These are phyloP conservation scores for Pygathrix nemaeus DNA, from an alignment of 2,113 vertebrate genomes.

Conservation along the genomic window DNA sequence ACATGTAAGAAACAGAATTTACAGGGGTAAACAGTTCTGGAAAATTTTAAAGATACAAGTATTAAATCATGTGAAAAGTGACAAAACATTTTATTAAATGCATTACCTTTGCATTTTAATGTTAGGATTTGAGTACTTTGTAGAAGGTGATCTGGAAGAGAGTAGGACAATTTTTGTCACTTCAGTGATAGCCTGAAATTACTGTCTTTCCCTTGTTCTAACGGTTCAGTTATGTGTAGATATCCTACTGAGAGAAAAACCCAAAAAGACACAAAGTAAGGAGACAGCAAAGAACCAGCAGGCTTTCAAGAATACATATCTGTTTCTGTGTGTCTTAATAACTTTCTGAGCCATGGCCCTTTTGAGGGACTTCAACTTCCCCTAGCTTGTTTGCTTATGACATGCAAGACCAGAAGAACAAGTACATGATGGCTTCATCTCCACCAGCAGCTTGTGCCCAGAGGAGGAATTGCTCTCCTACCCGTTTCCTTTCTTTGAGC, in stretches of 20 bases:
- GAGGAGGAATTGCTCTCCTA: not conserved
- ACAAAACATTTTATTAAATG: no score
- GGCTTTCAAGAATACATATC: not conserved
- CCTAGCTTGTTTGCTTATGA: not conserved
- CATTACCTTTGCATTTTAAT: slow-evolving; percentile 5
- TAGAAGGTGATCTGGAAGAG: not conserved
- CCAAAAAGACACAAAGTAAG: not conserved
- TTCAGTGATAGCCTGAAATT: not conserved
- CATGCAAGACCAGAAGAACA: not conserved
- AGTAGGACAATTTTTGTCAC: not conserved
- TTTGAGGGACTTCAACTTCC: not conserved
- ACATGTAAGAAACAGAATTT: not conserved
- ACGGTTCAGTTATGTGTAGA: not conserved
- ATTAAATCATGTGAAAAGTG: no score
- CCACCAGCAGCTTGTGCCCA: not conserved
- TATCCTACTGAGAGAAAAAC: not conserved
- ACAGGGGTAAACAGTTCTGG: not conserved
- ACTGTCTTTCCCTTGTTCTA: not conserved
- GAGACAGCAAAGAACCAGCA: not conserved
- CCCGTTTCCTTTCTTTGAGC: not conserved
- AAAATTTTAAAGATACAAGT: not conserved
- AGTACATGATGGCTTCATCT: not conserved
- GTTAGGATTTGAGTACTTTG: not conserved
- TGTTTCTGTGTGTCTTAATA: not conserved
- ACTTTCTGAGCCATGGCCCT: not conserved